These are phyloP conservation scores for Trichomalopsis sarcophagae DNA, from an alignment of 1,140 invertebrate species.

Conservation along the genomic window DNA sequence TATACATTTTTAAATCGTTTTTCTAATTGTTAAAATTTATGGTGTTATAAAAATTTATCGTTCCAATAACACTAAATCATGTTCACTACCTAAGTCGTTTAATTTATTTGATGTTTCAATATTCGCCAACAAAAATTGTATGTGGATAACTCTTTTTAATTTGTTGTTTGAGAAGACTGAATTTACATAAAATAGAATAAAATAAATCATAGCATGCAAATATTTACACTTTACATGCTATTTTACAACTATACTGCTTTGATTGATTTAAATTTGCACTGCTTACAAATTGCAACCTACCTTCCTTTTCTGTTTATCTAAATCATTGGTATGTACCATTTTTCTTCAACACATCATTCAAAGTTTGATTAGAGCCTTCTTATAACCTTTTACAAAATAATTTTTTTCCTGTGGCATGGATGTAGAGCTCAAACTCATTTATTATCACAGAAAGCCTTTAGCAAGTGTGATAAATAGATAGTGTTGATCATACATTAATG, in stretches of 20 bases:
- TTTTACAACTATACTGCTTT: slow-evolving; percentile 15
- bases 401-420: slow-evolving; percentile 71
- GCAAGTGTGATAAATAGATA: slow-evolving; percentile 75
- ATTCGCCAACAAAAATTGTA: not conserved
- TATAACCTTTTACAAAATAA: slow-evolving; percentile 50
- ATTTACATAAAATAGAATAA: slow-evolving; percentile 22
- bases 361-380: not conserved
- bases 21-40: slow-evolving; percentile 22
- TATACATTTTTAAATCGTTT: slow-evolving; percentile 24
- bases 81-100: not conserved
- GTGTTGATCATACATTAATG: slow-evolving; percentile 75
- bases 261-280: slow-evolving; percentile 25
- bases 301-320: not conserved
- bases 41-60: not conserved
- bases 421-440: slow-evolving; percentile 76
- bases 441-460: slow-evolving; percentile 71
- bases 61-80: not conserved
- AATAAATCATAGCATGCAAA: slow-evolving; percentile 35
- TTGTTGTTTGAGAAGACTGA: slow-evolving; percentile 13
- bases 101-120: not conserved
- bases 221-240: slow-evolving; percentile 22
- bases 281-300: not conserved
- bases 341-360: not conserved
- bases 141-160: slow-evolving; percentile 23
- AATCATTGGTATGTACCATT: slow-evolving; percentile 31